These are phyloP conservation scores for Tachycineta bicolor DNA, from an alignment of 2,113 vertebrate species.

Conservation along the genomic window DNA sequence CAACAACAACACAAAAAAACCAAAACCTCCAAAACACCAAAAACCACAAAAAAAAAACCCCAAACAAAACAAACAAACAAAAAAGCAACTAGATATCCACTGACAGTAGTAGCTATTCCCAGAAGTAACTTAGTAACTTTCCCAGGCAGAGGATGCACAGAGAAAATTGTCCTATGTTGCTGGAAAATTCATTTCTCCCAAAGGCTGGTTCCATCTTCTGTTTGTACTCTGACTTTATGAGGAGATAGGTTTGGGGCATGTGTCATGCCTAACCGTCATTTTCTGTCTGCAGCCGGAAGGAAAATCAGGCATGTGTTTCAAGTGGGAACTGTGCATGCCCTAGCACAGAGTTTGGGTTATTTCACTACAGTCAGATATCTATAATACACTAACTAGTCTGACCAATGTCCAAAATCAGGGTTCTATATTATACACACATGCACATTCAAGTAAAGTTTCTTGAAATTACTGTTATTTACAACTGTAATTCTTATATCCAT, in stretches of 20 bases:
- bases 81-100: background rate
- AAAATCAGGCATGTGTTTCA: background rate
- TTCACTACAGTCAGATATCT: background rate
- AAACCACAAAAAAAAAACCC: too few species aligned
- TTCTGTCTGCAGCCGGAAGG: background rate
- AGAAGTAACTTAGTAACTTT: background rate
- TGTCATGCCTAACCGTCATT: background rate
- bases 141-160: background rate
- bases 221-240: background rate
- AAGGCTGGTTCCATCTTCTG: background rate
- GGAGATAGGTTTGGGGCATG: too few species aligned
- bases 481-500: background rate
- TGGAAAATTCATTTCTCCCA: background rate
- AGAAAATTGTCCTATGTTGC: background rate
- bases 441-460: background rate
- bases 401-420: background rate
- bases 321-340: background rate
- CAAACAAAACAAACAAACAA: too few species aligned
- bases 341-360: background rate
- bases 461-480: background rate
- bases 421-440: background rate
- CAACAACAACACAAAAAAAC: too few species aligned
- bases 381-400: background rate
- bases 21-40: too few species aligned
- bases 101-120: background rate